phyloP scores from a whole-genome alignment of 2,888 invertebrate species.

The Tortricodes alternella region DNA sequence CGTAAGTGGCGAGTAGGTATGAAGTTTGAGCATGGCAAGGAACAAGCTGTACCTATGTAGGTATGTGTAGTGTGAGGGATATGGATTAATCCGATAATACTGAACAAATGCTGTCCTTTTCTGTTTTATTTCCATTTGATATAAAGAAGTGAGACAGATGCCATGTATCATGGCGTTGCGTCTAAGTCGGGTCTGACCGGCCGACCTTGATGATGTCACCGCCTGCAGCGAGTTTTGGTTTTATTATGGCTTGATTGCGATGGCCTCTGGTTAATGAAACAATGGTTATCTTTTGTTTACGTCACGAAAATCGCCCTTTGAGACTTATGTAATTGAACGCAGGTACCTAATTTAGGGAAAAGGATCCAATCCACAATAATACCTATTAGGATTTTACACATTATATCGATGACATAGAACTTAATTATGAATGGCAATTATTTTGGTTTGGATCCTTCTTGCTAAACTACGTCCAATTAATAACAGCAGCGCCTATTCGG shows the following conservation, averaged over 20 bases:
- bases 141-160: constrained; percentile 1
- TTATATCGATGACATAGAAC: no score
- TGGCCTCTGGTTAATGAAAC: constrained; percentile 35
- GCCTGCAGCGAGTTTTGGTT: constrained; percentile 55
- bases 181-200: constrained; percentile 41
- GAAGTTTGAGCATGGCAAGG: constrained; percentile 9
- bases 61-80: neutral
- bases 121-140: neutral
- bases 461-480: no score
- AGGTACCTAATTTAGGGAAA: neutral
- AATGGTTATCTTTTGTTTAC: constrained; percentile 42
- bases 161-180: constrained; percentile 1
- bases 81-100: neutral
- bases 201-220: constrained; percentile 76
- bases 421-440: no score
- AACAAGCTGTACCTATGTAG: neutral
- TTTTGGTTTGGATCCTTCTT: no score
- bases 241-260: constrained; percentile 42
- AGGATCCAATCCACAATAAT: no score
- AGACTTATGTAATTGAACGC: neutral
- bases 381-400: no score
- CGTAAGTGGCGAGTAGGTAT: constrained; percentile 14
- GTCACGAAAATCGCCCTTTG: constrained; percentile 26
- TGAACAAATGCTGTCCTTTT: neutral
- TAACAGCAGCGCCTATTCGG: no score